Evolutionary conservation across 1,140 invertebrate genomes (phyloP).

Genomic region (Telenomus remus): DNA sequence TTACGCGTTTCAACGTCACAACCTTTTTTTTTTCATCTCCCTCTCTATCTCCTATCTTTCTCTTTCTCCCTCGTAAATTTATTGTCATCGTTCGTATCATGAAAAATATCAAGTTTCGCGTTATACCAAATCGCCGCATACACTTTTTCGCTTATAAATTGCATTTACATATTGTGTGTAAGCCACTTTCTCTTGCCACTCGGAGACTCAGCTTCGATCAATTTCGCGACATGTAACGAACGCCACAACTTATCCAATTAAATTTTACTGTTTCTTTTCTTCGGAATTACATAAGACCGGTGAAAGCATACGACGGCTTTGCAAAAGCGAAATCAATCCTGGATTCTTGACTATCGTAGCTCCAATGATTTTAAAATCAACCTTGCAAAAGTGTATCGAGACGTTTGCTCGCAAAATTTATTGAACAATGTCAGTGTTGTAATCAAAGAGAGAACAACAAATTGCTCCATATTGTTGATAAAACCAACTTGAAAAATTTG

Average conservation of each 20-base stretch:
- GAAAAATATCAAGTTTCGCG: constrained; percentile 1
- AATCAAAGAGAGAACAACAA: no score
- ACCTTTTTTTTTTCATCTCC: no score
- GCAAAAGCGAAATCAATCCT: no score
- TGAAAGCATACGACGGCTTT: constrained; percentile 14
- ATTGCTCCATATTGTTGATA: no score
- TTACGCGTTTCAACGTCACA: no score
- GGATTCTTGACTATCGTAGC: no score
- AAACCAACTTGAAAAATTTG: no score
- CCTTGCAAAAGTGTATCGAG: no score
- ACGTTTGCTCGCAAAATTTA: no score
- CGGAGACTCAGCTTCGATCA: constrained; percentile 20
- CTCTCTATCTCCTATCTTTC: neutral
- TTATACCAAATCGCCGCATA: neutral
- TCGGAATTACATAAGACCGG: constrained; percentile 22
- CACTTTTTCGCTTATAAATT: neutral
- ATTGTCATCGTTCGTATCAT: neutral
- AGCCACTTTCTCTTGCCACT: constrained; percentile 20
- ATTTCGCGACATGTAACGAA: constrained; percentile 29
- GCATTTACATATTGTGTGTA: neutral
- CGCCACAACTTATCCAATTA: constrained; percentile 32
- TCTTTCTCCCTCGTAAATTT: neutral
- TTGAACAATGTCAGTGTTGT: no score
- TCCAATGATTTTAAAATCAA: no score
- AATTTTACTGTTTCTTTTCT: constrained; percentile 27